Base-by-base conservation (phyloP, 2,113 vertebrate species). In the Chitala chitala region DNA sequence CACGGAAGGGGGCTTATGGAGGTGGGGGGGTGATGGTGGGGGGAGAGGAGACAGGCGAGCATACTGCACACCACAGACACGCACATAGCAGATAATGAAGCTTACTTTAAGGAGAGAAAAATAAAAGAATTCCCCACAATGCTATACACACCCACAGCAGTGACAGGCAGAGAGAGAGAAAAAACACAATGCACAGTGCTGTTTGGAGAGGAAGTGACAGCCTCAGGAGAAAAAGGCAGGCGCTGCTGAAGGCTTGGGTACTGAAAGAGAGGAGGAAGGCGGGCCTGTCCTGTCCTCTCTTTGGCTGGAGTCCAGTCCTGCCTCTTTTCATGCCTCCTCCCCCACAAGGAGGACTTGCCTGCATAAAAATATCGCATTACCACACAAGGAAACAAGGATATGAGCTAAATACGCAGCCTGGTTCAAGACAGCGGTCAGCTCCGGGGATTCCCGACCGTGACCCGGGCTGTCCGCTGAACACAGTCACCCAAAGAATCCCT, bases 361-460 rank as follows among this genome's bases (percentile, higher is more conserved):
- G 86, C 81, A 84, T 89, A 90, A 88, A 91, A 89, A 89, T 90
- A 91, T 90, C 86, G 84, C 90, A 90, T 90, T 90, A 92, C 87
- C 83, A 84, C 89, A 92, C 80, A 88, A 89, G 87, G 87, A 89
- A 90, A 82, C 78, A 51, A 82, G 85, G 83, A 82, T 85, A 87
- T 88, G 84, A 87, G 82, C 81, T 80, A 70, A 80, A 82, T 84
- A 82, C 80, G 79, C 82, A 85, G 65, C 84, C 81, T 77, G 2
- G 64, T 79, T 89, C 88, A 89, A 84, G 85, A 88, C 86, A 72
- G 83, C 78, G 84, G 79, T 83, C 80, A 71, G 80, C 82, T 82
- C 81, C 8, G 61, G 38, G 22, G 33, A 13, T 15, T 50, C 73
- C 33, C 36, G 13, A 24, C 7, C 5, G 20, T 53, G 73, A 13